These are phyloP conservation scores for Orthosia cruda DNA, from an alignment of 2,888 invertebrate genomes.

Conservation along the genomic window DNA sequence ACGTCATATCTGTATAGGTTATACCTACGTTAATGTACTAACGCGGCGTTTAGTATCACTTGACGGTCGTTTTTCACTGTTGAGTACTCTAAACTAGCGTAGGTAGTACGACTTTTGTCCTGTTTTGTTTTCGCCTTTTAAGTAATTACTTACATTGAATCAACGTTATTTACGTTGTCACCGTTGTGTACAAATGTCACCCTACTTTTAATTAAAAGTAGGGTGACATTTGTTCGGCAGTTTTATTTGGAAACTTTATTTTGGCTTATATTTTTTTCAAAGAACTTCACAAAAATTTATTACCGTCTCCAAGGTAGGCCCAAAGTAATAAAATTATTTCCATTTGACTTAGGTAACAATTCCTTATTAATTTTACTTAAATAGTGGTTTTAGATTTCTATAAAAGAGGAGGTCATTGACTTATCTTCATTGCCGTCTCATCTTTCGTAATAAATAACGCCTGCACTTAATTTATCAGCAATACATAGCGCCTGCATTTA, in stretches of 20 bases:
- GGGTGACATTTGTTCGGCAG: conserved; percentile 51
- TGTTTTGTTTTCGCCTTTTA: conserved; percentile 22
- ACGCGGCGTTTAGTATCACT: not conserved
- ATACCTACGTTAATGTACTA: not conserved
- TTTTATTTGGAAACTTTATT: not conserved
- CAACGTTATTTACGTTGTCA: too few relatives aligned
- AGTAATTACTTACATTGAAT: conserved; percentile 49
- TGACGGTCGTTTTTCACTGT: not conserved
- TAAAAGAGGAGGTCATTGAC: not conserved
- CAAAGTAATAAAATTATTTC: not conserved
- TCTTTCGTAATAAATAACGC: conserved; percentile 1
- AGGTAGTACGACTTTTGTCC: too few relatives aligned
- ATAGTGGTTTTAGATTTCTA: not conserved
- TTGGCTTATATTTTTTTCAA: not conserved
- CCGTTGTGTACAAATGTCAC: too few relatives aligned
- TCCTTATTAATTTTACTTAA: not conserved
- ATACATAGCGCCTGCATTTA: conserved; percentile 19
- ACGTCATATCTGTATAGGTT: not conserved
- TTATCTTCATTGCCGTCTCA: not conserved
- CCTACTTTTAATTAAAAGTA: conserved; percentile 46
- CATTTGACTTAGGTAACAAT: not conserved
- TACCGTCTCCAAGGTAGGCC: not conserved
- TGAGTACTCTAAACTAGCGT: conserved; percentile 2
- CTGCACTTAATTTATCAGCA: conserved; percentile 20
- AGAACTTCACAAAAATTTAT: not conserved